Evolutionary conservation across 2,113 vertebrate genomes (phyloP).

Genomic region (Lophochroa leadbeateri): DNA sequence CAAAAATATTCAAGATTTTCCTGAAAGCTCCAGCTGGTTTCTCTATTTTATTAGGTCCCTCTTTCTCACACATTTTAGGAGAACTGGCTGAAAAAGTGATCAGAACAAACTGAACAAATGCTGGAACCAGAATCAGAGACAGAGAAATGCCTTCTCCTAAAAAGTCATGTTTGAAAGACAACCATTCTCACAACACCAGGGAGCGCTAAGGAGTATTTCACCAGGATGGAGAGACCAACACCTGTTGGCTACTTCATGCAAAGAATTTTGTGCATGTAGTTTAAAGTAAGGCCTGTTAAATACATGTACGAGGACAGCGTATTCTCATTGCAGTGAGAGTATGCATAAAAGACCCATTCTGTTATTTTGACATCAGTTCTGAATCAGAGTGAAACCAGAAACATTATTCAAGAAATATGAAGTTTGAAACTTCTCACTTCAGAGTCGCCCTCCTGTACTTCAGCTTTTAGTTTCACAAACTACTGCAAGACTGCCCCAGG

Average conservation of each 20-base stretch:
- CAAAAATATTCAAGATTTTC: not conserved
- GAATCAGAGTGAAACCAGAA: not conserved
- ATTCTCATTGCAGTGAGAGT: not conserved
- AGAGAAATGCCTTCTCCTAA: not conserved
- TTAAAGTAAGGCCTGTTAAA: not conserved
- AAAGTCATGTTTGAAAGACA: not conserved
- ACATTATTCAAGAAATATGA: not conserved
- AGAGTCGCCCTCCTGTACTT: not conserved
- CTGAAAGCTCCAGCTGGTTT: not conserved
- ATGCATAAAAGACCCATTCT: not conserved
- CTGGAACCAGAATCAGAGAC: not conserved
- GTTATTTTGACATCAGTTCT: not conserved
- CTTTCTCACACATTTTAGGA: not conserved
- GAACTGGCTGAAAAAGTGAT: not conserved
- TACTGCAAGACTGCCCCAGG: not conserved
- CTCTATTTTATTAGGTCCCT: not conserved
- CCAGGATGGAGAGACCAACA: not conserved
- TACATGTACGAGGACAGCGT: fast-evolving
- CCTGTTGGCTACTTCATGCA: not conserved
- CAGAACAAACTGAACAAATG: not conserved
- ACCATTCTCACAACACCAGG: not conserved
- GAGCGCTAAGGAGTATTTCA: not conserved
- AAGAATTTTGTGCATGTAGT: not conserved
- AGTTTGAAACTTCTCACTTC: not conserved
- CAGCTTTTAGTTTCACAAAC: not conserved